Evolutionary conservation across 2,113 vertebrate species (phyloP).

Genomic region (Thunnus maccoyii): DNA sequence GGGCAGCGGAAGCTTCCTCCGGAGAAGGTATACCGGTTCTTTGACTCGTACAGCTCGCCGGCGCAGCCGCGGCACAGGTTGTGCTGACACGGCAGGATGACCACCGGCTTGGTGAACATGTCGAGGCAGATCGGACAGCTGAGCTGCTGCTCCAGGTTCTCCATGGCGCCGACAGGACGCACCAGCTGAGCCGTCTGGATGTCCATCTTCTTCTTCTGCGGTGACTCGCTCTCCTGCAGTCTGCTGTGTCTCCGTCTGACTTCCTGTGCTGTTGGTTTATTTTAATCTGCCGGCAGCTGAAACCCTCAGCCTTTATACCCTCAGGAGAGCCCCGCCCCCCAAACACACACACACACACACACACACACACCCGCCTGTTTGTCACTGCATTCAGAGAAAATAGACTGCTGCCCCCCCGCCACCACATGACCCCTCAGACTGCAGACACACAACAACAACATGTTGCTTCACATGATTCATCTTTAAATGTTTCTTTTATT

Average conservation of each 20-base stretch:
- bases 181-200: conserved; percentile 69
- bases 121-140: conserved; percentile 96
- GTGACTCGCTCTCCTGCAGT: background rate
- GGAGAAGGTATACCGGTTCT: conserved; percentile 84
- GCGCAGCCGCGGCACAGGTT: conserved; percentile 94
- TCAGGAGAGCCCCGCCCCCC: background rate
- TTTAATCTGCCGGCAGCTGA: conserved; percentile 45
- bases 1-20: conserved; percentile 92
- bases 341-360: too few relatives aligned
- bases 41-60: conserved; percentile 88
- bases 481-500: too few relatives aligned
- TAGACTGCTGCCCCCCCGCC: too few relatives aligned
- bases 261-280: background rate
- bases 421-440: too few relatives aligned
- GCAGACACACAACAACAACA: too few relatives aligned
- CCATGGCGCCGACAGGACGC: conserved; percentile 79
- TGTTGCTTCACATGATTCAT: too few relatives aligned
- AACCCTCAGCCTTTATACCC: conserved; percentile 59
- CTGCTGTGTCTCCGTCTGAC: background rate
- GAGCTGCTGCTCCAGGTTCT: conserved; percentile 93
- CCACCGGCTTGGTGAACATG: conserved; percentile 94
- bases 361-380: conserved; percentile 58
- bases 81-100: conserved; percentile 95
- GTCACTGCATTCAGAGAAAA: conserved; percentile 2
- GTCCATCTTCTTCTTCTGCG: conserved; percentile 65